Conservation (phyloP, 1,140 invertebrate species). For the Saccostrea echinata region DNA sequence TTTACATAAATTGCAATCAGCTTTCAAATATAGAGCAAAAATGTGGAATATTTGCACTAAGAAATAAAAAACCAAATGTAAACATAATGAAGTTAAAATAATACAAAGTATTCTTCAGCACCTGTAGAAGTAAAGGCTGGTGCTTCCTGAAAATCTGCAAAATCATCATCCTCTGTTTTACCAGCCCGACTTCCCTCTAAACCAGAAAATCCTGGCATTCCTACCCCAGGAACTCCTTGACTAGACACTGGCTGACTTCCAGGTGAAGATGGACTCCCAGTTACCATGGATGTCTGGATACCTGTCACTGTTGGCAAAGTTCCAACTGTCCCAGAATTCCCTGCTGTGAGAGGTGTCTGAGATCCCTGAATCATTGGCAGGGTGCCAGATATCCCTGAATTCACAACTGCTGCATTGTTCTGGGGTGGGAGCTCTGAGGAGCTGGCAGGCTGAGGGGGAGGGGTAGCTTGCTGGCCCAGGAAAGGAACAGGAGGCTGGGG, state of each 20-base stretch:
- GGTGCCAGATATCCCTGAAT: background rate
- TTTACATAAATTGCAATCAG: no score
- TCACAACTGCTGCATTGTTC: background rate
- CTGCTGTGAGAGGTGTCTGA: background rate
- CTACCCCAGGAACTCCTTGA: slow-evolving; percentile 10
- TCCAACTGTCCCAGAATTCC: background rate
- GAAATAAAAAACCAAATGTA: background rate
- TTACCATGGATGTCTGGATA: no score
- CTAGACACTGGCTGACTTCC: background rate
- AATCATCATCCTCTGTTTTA: slow-evolving; percentile 68
- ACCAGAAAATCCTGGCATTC: background rate
- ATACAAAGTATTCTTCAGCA: background rate
- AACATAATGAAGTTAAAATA: background rate
- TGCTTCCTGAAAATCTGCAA: slow-evolving; percentile 75
- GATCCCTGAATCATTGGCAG: background rate
- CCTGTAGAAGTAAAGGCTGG: slow-evolving; percentile 44
- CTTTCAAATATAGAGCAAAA: no score
- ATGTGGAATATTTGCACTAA: background rate
- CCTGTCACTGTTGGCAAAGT: background rate
- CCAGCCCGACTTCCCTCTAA: background rate
- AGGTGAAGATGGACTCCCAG: background rate
- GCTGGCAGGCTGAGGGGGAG: background rate
- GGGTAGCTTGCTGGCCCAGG: slow-evolving; percentile 74
- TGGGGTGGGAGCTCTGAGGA: slow-evolving; percentile 1
- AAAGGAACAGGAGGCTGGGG: slow-evolving; percentile 82